Evolutionary conservation across 1,140 invertebrate genomes (phyloP).

Genomic region (Trichonephila clavipes): DNA sequence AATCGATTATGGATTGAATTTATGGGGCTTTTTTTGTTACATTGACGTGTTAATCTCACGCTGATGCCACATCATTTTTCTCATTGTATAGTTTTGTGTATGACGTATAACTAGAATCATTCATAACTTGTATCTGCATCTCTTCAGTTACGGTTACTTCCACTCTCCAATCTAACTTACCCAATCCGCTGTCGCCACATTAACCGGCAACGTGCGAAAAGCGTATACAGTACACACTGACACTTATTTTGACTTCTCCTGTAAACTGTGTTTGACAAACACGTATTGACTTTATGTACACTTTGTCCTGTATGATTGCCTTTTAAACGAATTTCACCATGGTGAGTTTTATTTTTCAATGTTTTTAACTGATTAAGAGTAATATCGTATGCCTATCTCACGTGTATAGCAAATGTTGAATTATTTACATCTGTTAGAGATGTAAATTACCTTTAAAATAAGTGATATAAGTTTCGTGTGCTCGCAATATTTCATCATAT

Average conservation of each 20-base stretch:
- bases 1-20: too few species aligned
- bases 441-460: background rate
- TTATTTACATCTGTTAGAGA: background rate
- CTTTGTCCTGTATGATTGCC: background rate
- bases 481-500: background rate
- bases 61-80: background rate
- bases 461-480: background rate
- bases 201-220: slow-evolving; percentile 76
- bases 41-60: background rate
- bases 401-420: background rate
- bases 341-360: background rate
- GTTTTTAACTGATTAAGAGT: background rate
- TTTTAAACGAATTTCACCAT: background rate
- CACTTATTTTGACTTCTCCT: slow-evolving; percentile 23
- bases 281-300: background rate
- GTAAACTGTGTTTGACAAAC: background rate
- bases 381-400: background rate
- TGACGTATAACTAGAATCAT: too few species aligned
- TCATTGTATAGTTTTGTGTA: background rate
- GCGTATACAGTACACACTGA: slow-evolving; percentile 25
- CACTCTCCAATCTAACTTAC: slow-evolving; percentile 22
- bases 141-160: background rate
- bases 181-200: slow-evolving; percentile 76
- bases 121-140: background rate
- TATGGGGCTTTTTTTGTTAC: background rate